A percentile compares a stretch with the other conserved stretches of the same genome.
Evolutionary conservation across 2,113 vertebrate species (phyloP).

Genomic region (Alethe diademata): DNA sequence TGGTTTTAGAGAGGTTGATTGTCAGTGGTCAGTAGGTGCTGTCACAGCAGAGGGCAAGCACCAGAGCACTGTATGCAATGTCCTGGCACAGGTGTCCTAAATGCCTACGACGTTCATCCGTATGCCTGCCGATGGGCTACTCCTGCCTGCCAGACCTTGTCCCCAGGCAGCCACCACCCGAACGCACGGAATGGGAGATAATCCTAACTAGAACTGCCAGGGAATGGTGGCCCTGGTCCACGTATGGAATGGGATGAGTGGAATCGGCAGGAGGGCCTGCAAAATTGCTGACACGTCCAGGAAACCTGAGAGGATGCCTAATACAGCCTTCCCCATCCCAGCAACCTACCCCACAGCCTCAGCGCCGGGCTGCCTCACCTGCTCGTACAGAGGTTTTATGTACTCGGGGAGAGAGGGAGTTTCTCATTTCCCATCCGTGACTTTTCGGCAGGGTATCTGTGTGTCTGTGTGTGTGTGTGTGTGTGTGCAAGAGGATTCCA

Average conservation of each 20-base stretch:
- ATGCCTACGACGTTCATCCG: neutral
- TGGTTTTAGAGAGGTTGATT: neutral
- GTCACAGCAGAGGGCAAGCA: neutral
- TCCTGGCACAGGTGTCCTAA: neutral
- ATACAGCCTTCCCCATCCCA: neutral
- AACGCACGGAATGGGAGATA: fast-evolving
- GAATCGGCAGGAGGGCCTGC: fast-evolving
- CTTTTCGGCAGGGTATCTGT: neutral
- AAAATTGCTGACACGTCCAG: neutral
- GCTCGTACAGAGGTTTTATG: neutral
- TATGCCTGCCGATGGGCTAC: neutral
- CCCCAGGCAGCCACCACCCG: neutral
- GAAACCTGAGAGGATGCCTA: neutral
- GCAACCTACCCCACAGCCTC: too few species aligned
- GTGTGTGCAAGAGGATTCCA: too few species aligned
- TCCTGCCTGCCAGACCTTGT: neutral
- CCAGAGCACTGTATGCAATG: fast-evolving
- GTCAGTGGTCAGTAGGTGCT: neutral
- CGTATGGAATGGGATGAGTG: neutral
- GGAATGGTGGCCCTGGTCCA: neutral
- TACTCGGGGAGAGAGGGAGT: neutral
- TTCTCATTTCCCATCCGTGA: fast-evolving
- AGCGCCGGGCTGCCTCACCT: too few species aligned
- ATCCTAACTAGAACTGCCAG: neutral
- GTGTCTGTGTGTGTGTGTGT: too few species aligned